Base-by-base conservation (phyloP, 2,113 vertebrate genomes). In the Zapus hudsonius region DNA sequence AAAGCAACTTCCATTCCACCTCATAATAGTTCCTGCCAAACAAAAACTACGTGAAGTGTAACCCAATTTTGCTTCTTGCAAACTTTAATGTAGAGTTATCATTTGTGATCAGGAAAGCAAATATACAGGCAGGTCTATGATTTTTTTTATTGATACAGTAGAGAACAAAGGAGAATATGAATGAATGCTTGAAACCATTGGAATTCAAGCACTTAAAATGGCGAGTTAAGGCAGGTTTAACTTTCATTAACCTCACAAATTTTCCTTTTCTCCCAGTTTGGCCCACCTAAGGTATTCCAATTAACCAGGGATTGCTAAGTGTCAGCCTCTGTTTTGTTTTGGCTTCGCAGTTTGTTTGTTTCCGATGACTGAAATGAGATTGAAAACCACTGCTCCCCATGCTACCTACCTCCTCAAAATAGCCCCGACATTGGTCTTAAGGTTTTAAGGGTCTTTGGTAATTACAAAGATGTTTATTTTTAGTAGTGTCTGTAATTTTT, bases 391-490 rank as follows among this genome's bases (percentile, higher is more conserved):
- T 73, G 55, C 74, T 84, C 27, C 36, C 40, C 84, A 47, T 86
- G 64, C 78, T 86, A 57, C 40, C 66, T 86, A 57, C n/a, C 63
- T 88, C 94, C 84, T 91, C 33, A 16, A 87, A 84, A 64, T 61
- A 89, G 83, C 83, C 84, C 75, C 66, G 88, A 81, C 94, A 61
- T 89, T 61, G 61, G 70, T 79, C 69, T 84, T 84, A 93, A 93
- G 38, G 47, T 82, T 89, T 93, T 96, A 97, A 97, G 95, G 92
- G 76, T 93, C 75, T 52, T 95, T 84, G 89, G 93, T 97, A 96
- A 98, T 98, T 96, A 97, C 79, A 67, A 96, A 98, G 96, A 95
- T 97, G 96, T 97, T 98, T 97, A 97, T 89, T 97, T 98, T 97
- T 95, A 96, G 95, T 95, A 97, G 97, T 95, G 95, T 79, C 84